Evolutionary conservation across 2,888 invertebrate species (phyloP).

Genomic region (Drosophila koepferae): DNA sequence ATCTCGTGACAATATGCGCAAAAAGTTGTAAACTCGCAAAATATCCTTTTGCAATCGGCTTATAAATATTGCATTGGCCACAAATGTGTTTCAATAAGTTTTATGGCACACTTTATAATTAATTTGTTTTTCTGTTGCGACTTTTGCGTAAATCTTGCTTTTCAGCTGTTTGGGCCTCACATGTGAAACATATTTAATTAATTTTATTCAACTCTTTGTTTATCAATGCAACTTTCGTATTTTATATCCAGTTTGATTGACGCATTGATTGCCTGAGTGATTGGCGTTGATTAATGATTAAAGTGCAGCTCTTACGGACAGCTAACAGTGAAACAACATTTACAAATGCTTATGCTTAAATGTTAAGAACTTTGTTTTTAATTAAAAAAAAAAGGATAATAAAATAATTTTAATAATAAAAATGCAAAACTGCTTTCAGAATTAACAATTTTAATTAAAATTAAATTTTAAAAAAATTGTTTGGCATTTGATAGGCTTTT

Average conservation of each 20-base stretch:
- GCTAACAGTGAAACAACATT: not conserved
- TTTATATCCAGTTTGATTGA: conserved; percentile 1
- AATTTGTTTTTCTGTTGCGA: not conserved
- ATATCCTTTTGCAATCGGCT: conserved; percentile 9
- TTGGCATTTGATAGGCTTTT: no score
- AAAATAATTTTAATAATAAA: no score
- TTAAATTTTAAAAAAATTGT: no score
- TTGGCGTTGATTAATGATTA: not conserved
- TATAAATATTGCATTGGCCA: conserved; percentile 10
- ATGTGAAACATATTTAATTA: conserved; percentile 12
- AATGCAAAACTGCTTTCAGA: no score
- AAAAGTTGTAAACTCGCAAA: conserved; percentile 27
- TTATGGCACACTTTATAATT: conserved; percentile 6
- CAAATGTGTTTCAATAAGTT: conserved; percentile 12
- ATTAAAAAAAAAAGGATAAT: no score
- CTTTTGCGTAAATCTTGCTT: not conserved
- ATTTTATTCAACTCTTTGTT: conserved; percentile 1
- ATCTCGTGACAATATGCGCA: conserved; percentile 43
- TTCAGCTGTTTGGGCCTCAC: not conserved
- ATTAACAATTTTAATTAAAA: no score
- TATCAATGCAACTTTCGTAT: not conserved
- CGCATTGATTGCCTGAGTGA: not conserved
- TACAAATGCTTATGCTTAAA: not conserved
- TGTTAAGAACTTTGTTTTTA: not conserved
- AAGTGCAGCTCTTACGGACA: not conserved